Evolutionary conservation across 2,797 vertebrate genomes (phyloP).

Genomic region (Diceros bicornis): DNA sequence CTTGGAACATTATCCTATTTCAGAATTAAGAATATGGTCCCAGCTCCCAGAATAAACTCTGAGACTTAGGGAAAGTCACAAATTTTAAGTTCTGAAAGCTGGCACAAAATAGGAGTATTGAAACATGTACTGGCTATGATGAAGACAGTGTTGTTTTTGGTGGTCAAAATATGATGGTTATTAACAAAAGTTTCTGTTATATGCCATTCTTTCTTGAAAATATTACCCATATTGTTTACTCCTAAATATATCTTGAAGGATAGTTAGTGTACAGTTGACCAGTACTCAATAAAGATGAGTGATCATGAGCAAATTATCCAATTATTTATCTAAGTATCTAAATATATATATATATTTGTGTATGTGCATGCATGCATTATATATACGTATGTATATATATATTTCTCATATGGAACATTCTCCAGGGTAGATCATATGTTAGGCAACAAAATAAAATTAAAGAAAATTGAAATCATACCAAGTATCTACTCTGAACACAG

Average conservation of each 20-base stretch:
- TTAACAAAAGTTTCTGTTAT: not conserved
- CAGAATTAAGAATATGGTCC: not conserved
- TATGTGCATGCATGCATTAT: not conserved
- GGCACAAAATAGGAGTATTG: not conserved
- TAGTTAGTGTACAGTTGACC: not conserved
- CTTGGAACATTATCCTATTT: not conserved
- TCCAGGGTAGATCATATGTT: not conserved
- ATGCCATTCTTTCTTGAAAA: not conserved
- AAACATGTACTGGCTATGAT: not conserved
- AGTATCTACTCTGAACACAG: not conserved
- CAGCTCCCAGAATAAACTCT: not conserved
- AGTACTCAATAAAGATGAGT: not conserved
- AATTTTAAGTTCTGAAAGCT: not conserved
- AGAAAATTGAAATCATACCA: not conserved
- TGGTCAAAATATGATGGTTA: not conserved
- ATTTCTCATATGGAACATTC: not conserved
- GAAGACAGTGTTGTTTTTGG: not conserved
- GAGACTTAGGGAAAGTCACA: not conserved
- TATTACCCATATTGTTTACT: not conserved
- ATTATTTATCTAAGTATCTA: not conserved
- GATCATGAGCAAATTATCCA: not conserved
- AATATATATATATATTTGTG: accelerated
- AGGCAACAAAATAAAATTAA: not conserved
- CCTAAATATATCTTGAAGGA: not conserved
- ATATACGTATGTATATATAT: not conserved